Percentiles rank a stretch among this genome's conserved stretches.
These are phyloP conservation scores for Clistopyga incitator DNA, from an alignment of 2,888 invertebrate genomes.

Conservation along the genomic window DNA sequence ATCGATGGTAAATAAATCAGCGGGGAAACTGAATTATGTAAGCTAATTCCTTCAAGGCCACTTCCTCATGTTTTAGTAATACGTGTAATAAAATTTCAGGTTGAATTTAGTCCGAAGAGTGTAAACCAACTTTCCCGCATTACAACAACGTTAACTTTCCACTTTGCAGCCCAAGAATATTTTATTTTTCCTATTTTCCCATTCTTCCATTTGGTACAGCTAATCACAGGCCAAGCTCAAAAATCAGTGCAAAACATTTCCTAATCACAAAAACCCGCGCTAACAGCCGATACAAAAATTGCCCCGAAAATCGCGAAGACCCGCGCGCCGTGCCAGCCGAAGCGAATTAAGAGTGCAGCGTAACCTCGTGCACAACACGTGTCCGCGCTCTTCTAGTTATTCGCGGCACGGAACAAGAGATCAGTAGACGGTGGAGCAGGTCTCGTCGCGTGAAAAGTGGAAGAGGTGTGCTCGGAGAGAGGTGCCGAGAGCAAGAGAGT, in stretches of 20 bases:
- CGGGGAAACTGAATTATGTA: neutral
- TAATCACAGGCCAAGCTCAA: no score
- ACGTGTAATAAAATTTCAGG: neutral
- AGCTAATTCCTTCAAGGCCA: neutral
- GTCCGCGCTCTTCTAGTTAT: conserved; percentile 82
- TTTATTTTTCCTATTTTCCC: neutral
- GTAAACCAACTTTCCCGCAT: neutral
- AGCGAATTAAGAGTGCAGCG: conserved; percentile 6
- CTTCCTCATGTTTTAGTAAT: neutral
- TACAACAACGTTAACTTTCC: neutral
- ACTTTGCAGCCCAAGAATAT: no score
- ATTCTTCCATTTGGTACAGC: no score
- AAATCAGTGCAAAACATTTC: neutral
- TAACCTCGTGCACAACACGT: conserved; percentile 42
- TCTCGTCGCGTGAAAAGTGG: conserved; percentile 61
- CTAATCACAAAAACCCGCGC: no score
- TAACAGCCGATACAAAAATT: neutral
- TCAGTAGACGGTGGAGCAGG: conserved; percentile 80
- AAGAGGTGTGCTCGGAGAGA: conserved; percentile 50
- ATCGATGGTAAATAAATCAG: neutral
- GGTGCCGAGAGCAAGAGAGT: neutral
- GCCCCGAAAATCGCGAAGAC: no score
- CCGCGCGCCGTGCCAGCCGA: neutral
- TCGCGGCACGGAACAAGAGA: conserved; percentile 80
- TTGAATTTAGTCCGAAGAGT: no score